A percentile compares a stretch with the other conserved stretches of the same genome.
phyloP scores from a whole-genome alignment of 2,797 vertebrate species.

The Helostoma temminkii region DNA sequence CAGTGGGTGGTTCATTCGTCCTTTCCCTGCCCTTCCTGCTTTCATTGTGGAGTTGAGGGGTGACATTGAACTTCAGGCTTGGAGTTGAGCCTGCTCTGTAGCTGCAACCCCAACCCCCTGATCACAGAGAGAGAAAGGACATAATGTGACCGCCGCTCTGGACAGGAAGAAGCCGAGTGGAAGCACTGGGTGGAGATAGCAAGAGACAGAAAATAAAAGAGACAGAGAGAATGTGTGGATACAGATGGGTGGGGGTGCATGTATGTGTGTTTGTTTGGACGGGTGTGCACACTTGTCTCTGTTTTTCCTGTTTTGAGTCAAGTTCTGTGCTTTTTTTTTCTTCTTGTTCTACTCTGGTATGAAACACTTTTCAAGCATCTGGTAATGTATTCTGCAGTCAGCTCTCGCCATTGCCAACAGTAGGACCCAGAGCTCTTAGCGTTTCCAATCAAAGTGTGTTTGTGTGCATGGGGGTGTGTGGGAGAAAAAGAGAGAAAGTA shows the following conservation, averaged over 20 bases:
- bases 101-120: constrained; percentile 58
- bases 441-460: constrained; percentile 59
- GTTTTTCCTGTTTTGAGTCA: constrained; percentile 73
- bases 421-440: constrained; percentile 64
- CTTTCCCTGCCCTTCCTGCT: constrained; percentile 81
- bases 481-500: constrained; percentile 15
- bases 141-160: constrained; percentile 69
- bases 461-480: not conserved
- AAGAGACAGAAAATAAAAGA: constrained; percentile 15
- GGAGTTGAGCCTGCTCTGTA: constrained; percentile 75
- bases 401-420: constrained; percentile 59
- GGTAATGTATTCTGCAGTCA: constrained; percentile 78
- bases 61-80: constrained; percentile 82
- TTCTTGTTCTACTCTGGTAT: constrained; percentile 31
- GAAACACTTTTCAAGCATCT: constrained; percentile 72
- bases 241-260: constrained; percentile 58
- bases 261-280: constrained; percentile 32
- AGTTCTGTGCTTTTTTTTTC: constrained; percentile 32
- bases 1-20: constrained; percentile 79
- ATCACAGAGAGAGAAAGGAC: constrained; percentile 66
- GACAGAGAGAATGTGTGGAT: constrained; percentile 24
- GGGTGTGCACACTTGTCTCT: constrained; percentile 66
- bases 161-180: constrained; percentile 71
- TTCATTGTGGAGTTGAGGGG: constrained; percentile 70
- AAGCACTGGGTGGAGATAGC: constrained; percentile 55